Evolutionary conservation across 2,113 vertebrate genomes (phyloP), one percentile per base, ranked within the genome.

Genomic region (Sylvilagus bachmani): DNA sequence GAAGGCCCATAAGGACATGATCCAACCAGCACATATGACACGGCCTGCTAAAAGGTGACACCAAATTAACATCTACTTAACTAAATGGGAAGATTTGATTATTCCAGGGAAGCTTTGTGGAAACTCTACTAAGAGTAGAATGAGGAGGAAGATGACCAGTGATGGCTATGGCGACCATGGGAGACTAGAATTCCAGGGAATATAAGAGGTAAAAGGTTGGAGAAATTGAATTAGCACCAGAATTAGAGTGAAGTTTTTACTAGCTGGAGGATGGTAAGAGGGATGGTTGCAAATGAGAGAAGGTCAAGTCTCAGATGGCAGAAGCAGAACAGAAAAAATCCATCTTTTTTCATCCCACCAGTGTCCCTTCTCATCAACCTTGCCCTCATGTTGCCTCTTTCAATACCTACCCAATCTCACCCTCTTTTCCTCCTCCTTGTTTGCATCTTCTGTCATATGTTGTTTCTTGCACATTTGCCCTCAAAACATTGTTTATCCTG

Each of bases 101-200:
- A 85, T 53, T 91, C 29, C 62, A 89, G 53, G 11, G 74, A 94
- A 86, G 17, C 38, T 75, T 67, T 78, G 66, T 91, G 36, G 69
- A 86, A 93, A 88, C 31, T 49, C 51, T 83, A 87, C 21, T 77
- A 12, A 61, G 21, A 44, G 31, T 51, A 22, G 69, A 91, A 86
- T 93, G 25, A 83, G 29, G n/a, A 79, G 17, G 16, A 38, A 73
- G n/a, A 61, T 64, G 17, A 90, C 3, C 24, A 78, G 61, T 12
- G 7, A 49, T 13, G 29, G 49, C 22, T 81, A 29, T 55, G 55
- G 16, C 90, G 51, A 29, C 17, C 36, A 69, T 29, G 4, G 44
- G 67, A 93, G 85, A 21, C 19, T 36, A 69, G 51, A 64, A 44
- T 33, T 53, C 31, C 13, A 61, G 14, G 4, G 2, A 27, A 71